A percentile compares a stretch with the other conserved stretches of the same genome.
Evolutionary conservation across 2,797 vertebrate species (phyloP).

Genomic region (Chromis chromis): DNA sequence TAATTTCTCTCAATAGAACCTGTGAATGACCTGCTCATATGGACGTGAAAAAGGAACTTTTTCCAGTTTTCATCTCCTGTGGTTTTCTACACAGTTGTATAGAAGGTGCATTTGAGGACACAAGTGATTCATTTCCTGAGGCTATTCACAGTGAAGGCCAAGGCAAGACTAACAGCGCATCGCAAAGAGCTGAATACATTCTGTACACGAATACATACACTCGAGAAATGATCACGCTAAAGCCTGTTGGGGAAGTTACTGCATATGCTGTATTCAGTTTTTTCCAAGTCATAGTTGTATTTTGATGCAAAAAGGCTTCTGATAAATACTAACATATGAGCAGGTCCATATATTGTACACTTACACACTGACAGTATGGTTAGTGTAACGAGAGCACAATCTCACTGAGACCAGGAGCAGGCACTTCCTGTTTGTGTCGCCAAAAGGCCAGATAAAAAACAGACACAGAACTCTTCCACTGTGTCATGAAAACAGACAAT

Average conservation of each 20-base stretch:
- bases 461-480: conserved; percentile 25
- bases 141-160: conserved; percentile 21
- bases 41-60: conserved; percentile 28
- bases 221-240: not conserved
- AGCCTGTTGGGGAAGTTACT: not conserved
- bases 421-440: conserved; percentile 76
- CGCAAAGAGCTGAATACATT: not conserved
- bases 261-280: not conserved
- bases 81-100: conserved; percentile 17
- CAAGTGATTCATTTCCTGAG: conserved; percentile 52
- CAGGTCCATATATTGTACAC: not conserved
- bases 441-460: conserved; percentile 48
- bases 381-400: conserved; percentile 20
- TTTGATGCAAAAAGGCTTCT: not conserved
- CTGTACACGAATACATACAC: not conserved
- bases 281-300: not conserved
- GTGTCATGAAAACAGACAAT: not conserved
- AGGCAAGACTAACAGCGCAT: not conserved
- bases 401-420: conserved; percentile 37
- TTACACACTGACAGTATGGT: not conserved
- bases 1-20: not conserved
- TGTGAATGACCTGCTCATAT: not conserved
- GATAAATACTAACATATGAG: conserved; percentile 3
- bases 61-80: conserved; percentile 16
- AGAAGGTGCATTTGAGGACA: conserved; percentile 42